Conservation (phyloP, 2,888 invertebrate species). For the Bembecia ichneumoniformis region DNA sequence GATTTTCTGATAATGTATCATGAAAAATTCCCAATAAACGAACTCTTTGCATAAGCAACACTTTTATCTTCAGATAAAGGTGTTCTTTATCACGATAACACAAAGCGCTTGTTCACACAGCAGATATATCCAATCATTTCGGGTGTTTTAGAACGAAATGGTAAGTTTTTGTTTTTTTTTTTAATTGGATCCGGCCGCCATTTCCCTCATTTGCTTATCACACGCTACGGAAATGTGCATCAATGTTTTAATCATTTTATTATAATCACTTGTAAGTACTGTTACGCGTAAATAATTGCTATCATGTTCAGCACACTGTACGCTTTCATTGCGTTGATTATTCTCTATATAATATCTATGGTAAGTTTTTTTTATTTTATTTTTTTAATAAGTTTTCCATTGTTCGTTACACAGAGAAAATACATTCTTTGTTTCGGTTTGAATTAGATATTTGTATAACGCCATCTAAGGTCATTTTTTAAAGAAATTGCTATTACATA, state of each 20-base stretch:
- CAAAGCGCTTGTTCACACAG: conserved; percentile 8
- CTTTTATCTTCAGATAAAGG: conserved; percentile 16
- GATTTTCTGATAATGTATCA: too few species aligned
- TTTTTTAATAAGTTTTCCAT: not conserved
- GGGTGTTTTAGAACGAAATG: conserved; percentile 43
- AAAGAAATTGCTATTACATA: too few species aligned
- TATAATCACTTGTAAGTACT: too few species aligned
- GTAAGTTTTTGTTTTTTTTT: conserved; percentile 41
- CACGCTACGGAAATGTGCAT: not conserved
- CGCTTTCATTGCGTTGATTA: not conserved
- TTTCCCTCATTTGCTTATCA: not conserved
- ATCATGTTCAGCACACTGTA: not conserved
- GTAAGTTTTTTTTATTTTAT: not conserved
- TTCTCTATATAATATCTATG: not conserved
- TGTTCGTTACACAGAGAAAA: too few species aligned
- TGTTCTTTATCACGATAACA: conserved; percentile 11
- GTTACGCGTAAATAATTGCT: not conserved
- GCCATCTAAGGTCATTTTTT: too few species aligned
- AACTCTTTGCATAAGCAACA: too few species aligned
- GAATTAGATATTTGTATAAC: too few species aligned
- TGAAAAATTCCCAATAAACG: not conserved
- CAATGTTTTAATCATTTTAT: too few species aligned
- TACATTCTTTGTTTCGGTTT: too few species aligned
- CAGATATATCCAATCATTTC: conserved; percentile 34
- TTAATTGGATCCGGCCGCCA: conserved; percentile 10